Evolutionary conservation across 2,113 vertebrate species (phyloP), one percentile per base, ranked within the genome.

Genomic region (Heliornis fulica): DNA sequence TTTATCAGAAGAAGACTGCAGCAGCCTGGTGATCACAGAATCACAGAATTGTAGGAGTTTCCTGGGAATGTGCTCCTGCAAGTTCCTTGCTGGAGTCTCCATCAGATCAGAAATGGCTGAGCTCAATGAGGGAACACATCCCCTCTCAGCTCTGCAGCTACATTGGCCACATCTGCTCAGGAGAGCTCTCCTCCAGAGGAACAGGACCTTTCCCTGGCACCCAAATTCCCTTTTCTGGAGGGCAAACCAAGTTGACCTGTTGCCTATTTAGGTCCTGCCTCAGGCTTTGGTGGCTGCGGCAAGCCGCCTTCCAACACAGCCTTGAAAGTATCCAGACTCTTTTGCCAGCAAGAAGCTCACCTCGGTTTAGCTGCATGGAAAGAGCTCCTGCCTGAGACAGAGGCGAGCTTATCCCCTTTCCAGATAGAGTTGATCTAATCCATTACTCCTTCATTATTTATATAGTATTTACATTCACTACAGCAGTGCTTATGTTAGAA

Each of bases 381-480:
- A 61, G 13, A 53, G 48, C 54, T 77, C 28, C 74, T 68, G 82
- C 32, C 63, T 87, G 64, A 48, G 59, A 26, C 1, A 20, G 40
- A 48, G 66, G 61, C 41, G 60, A 75, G 43, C 79, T 91, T 16
- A 41, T 40, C 36, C 87, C 9, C 0, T 76, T 93, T 72, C 74
- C 77, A 95, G 89, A 53, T 68, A 89, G 81, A 89, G 41, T 5
- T 48, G 89, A 78, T 89, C 87, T 89, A 91, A 83, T 51, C 40
- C 91, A 68, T 69, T 89, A 60, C 83, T 93, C 83, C 54, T 41
- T 57, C 46, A 10, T 78, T 93, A 64, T 92, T 94, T 92, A 75
- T 54, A 21, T 2, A 18, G 50, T 72, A 51, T 79, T 68, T 71
- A 19, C 41, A 9, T 32, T 51, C 57, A 20, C 36, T 60, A 45